Conservation (phyloP, 2,888 invertebrate species). For the Cosmopolites sordidus region DNA sequence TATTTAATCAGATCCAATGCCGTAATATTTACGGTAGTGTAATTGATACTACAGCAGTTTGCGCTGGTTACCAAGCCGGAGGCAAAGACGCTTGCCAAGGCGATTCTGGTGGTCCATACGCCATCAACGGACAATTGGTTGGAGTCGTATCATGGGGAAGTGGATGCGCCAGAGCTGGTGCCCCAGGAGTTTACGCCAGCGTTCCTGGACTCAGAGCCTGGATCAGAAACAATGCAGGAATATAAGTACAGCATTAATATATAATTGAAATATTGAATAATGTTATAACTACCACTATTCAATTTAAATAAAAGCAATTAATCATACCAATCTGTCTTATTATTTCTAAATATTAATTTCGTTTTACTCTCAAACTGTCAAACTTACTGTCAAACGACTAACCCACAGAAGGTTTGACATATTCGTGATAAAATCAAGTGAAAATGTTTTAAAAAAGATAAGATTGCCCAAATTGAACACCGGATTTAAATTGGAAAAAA, state of each 20-base stretch:
- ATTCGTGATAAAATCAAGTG: no score
- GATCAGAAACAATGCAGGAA: conserved; percentile 5
- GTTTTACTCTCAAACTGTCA: no score
- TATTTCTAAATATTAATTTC: no score
- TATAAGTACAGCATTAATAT: neutral
- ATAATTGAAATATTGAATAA: no score
- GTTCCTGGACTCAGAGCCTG: conserved; percentile 27
- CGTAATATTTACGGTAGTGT: conserved; percentile 8
- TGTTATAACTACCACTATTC: no score
- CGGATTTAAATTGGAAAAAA: no score
- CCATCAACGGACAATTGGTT: conserved; percentile 24
- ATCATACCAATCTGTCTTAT: no score
- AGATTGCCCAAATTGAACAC: no score
- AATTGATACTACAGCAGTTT: conserved; percentile 49
- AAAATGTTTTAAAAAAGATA: no score
- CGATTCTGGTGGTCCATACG: conserved; percentile 33
- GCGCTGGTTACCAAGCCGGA: conserved; percentile 55
- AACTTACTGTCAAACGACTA: no score
- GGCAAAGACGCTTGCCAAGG: conserved; percentile 45
- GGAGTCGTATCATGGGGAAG: conserved; percentile 33
- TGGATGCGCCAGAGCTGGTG: conserved; percentile 30
- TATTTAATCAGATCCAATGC: conserved; percentile 8
- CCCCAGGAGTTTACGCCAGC: conserved; percentile 33
- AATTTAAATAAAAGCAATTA: no score
- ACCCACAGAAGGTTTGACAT: no score